Base-by-base conservation (phyloP, 2,797 vertebrate genomes). In the Spea hammondii region DNA sequence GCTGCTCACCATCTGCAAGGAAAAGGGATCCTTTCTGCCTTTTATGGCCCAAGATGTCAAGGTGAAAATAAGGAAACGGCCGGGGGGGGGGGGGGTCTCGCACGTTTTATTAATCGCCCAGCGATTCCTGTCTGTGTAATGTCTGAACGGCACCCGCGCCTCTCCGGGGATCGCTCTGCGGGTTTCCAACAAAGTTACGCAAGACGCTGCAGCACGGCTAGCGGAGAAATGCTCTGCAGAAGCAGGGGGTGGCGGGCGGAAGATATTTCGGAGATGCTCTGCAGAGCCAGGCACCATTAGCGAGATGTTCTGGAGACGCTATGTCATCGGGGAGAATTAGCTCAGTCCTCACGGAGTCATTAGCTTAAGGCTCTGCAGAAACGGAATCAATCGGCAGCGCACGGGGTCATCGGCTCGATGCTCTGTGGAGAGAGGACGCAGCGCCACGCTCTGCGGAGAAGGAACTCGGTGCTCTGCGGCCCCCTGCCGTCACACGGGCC, bases 21-120 rank as follows among this genome's bases (percentile, higher is more conserved):
- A 49, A 66, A n/a, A 32, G 32, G 14, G 53, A 72, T 72, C 14
- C 17, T 77, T 45, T 55, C 60, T 81, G 69, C 74, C 74, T 72
- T 81, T 77, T 81, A 77, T 72, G 79, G 74, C 45, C 69, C 79
- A 81, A 68, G 51, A 76, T 81, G 74, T 76, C 60, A 81, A 77
- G 74, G 74, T 81, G 69, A 81, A 54, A 60, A 53, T 32, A 70
- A 65, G 74, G 79, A 72, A 80, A 13, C 8, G 62, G 60, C n/a
- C 50, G 8, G 44, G 14, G 47, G 53, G 45, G 8, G 70, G 60
- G 8, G 8, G 13, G 10, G 10, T 44, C 8, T 3, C 47, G 57
- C 72, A 65, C 44, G 4, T 65, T 75, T 70, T 45, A 45, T 72
- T 76, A 53, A 81, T 77, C 55, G 4, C 68, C 62, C 74, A 46